These are phyloP conservation scores for Phanerotoma sp. DNA, from an alignment of 2,888 invertebrate species.

Conservation along the genomic window DNA sequence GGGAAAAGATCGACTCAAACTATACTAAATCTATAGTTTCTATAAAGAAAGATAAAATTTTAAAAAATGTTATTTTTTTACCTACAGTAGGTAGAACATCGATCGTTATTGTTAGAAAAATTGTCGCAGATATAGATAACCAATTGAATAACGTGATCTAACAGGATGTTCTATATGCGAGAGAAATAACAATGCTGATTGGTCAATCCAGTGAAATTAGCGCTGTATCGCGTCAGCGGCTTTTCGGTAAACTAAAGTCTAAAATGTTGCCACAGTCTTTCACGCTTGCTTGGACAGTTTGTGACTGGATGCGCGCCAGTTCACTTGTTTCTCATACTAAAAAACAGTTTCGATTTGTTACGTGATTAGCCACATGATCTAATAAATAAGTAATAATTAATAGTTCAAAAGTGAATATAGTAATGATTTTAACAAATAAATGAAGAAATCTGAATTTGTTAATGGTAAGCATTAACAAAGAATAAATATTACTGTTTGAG, in stretches of 20 bases:
- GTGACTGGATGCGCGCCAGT: conserved; percentile 51
- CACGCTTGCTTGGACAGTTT: conserved; percentile 41
- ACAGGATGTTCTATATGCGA: too few species aligned
- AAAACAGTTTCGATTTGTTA: background rate
- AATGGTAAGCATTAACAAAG: background rate
- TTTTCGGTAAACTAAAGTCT: background rate
- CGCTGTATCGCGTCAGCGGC: background rate
- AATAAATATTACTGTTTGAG: background rate
- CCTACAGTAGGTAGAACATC: background rate
- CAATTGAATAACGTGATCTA: too few species aligned
- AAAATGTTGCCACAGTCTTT: background rate
- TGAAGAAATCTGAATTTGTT: background rate
- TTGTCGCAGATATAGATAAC: background rate
- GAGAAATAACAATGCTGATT: too few species aligned
- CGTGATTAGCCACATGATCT: conserved; percentile 11
- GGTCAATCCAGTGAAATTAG: too few species aligned
- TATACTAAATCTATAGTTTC: conserved; percentile 1
- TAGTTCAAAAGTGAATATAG: background rate
- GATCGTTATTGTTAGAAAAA: background rate
- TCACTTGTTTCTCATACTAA: conserved; percentile 23
- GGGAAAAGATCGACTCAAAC: conserved; percentile 37
- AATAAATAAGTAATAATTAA: background rate
- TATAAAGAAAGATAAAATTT: background rate
- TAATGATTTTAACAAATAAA: background rate
- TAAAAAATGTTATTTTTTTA: background rate